These are phyloP conservation scores for Sceloporus tristichus DNA, from an alignment of 2,113 vertebrate species.

Conservation along the genomic window DNA sequence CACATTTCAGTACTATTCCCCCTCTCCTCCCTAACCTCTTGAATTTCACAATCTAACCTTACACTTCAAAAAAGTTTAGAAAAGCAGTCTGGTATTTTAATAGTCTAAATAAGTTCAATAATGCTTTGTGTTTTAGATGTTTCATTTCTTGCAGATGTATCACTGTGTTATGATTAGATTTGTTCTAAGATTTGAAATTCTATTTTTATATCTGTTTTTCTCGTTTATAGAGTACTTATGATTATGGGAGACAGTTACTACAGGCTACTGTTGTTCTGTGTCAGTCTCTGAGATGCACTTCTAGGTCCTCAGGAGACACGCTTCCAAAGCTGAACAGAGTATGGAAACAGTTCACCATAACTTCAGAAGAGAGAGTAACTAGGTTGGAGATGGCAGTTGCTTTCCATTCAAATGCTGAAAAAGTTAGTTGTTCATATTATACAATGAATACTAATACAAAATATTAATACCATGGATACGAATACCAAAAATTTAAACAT, in stretches of 20 bases:
- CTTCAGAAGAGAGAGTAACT: slow-evolving; percentile 91
- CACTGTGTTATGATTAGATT: slow-evolving; percentile 23
- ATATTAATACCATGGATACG: neutral
- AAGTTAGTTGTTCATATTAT: slow-evolving; percentile 75
- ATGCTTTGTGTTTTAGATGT: neutral
- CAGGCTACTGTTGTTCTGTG: slow-evolving; percentile 97
- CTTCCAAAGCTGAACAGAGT: slow-evolving; percentile 94
- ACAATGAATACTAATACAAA: slow-evolving; percentile 7
- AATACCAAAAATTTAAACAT: neutral
- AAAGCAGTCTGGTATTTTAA: neutral
- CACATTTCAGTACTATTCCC: neutral
- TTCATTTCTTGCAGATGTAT: neutral
- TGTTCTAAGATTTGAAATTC: neutral
- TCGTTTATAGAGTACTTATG: slow-evolving; percentile 90
- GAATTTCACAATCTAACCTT: neutral
- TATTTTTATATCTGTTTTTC: neutral
- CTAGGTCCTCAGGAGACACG: slow-evolving; percentile 94
- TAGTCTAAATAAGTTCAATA: neutral
- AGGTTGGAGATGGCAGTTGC: slow-evolving; percentile 89
- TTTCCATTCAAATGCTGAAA: slow-evolving; percentile 92
- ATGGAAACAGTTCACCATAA: slow-evolving; percentile 97
- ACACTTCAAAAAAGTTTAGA: neutral
- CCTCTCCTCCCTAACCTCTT: too few species aligned
- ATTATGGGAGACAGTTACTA: slow-evolving; percentile 96
- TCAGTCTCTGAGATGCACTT: slow-evolving; percentile 95